A percentile compares a stretch with the other conserved stretches of the same genome.
phyloP scores from a whole-genome alignment of 2,113 vertebrate species.

The Cavia porcellus region DNA sequence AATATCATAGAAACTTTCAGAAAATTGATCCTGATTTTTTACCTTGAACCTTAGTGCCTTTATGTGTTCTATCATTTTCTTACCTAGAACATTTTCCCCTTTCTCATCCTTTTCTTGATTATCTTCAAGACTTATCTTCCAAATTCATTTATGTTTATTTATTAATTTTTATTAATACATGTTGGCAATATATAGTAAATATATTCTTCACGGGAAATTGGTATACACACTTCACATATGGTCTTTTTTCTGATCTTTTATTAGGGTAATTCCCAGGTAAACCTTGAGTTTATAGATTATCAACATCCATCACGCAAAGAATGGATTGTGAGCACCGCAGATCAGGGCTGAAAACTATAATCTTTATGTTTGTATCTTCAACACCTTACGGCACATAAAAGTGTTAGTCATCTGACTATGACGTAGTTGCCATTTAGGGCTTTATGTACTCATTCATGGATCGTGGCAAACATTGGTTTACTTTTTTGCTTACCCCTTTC shows the following conservation, averaged over 20 bases:
- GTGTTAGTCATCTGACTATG: not conserved
- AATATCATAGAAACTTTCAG: not conserved
- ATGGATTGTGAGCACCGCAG: not conserved
- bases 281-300: not conserved
- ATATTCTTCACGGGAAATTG: not conserved
- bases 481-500: not conserved
- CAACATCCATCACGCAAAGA: not conserved
- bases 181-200: not conserved
- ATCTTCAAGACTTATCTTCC: not conserved
- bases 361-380: not conserved
- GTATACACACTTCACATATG: not conserved
- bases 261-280: conserved; percentile 11
- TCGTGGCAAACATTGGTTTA: not conserved
- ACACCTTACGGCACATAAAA: not conserved
- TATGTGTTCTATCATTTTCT: not conserved
- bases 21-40: not conserved
- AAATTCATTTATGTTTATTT: conserved; percentile 16
- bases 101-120: not conserved
- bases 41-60: not conserved
- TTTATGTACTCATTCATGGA: not conserved
- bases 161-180: not conserved
- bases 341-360: not conserved
- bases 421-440: not conserved
- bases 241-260: not conserved
- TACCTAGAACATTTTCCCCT: not conserved